These are phyloP conservation scores for Aptenodytes patagonicus DNA, from an alignment of 2,113 vertebrate species.

Conservation along the genomic window DNA sequence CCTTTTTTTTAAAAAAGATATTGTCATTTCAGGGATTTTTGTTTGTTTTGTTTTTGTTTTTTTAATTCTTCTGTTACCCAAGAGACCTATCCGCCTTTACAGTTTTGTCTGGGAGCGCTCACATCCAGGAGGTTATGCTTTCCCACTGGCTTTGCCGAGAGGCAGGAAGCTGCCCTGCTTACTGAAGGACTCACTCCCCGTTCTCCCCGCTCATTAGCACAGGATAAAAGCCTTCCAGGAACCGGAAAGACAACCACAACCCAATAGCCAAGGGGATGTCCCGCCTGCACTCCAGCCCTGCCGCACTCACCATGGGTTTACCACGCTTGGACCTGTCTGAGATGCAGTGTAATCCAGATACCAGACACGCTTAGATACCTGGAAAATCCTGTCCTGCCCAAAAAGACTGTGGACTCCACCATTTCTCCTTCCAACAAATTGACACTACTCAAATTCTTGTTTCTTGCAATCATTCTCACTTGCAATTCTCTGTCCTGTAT, in stretches of 20 bases:
- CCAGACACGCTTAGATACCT: not conserved
- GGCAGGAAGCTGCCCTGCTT: not conserved
- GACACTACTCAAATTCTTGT: not conserved
- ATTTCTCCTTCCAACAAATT: not conserved
- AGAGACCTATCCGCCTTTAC: not conserved
- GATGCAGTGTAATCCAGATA: not conserved
- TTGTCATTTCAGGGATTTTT: not conserved
- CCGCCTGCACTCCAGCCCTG: not conserved
- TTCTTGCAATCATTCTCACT: not conserved
- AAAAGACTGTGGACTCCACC: not conserved
- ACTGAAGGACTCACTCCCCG: rapidly evolving
- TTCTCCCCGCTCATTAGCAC: rapidly evolving
- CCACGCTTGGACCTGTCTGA: not conserved
- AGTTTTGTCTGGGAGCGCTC: not conserved
- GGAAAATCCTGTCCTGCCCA: not conserved
- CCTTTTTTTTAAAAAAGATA: not conserved
- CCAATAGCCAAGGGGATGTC: not conserved
- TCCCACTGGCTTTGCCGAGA: not conserved
- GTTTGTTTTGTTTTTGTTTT: not conserved
- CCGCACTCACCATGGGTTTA: rapidly evolving
- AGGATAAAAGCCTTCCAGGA: not conserved
- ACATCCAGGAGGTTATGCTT: not conserved
- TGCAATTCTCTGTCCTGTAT: not conserved
- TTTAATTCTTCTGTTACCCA: not conserved
- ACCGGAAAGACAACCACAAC: not conserved